Evolutionary conservation across 1,140 invertebrate species (phyloP).

Genomic region (Ips nitidus): DNA sequence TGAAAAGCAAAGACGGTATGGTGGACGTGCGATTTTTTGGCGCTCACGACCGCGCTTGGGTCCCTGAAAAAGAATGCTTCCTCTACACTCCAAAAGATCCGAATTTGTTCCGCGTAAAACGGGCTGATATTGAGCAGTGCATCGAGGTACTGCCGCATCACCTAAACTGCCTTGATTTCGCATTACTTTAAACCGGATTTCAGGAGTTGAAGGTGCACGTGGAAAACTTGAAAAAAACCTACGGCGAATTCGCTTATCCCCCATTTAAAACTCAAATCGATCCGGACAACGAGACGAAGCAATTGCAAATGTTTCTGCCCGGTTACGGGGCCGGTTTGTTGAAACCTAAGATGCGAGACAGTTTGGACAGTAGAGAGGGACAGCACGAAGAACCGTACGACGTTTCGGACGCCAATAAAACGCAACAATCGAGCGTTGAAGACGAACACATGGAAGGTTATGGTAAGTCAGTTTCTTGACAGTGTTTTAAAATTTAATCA

Average conservation of each 20-base stretch:
- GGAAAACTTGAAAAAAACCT: slow-evolving; percentile 68
- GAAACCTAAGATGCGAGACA: not conserved
- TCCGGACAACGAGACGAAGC: slow-evolving; percentile 63
- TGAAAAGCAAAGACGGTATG: slow-evolving; percentile 71
- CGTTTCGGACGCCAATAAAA: not conserved
- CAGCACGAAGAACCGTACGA: not conserved
- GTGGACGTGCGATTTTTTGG: slow-evolving; percentile 94
- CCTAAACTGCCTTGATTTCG: not conserved
- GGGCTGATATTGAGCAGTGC: slow-evolving; percentile 64
- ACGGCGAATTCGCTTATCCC: slow-evolving; percentile 78
- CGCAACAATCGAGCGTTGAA: slow-evolving; percentile 9
- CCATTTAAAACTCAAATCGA: slow-evolving; percentile 71
- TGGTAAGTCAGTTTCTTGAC: slow-evolving; percentile 24
- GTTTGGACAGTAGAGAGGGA: not conserved
- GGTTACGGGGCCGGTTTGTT: slow-evolving; percentile 51
- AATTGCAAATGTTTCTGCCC: slow-evolving; percentile 70
- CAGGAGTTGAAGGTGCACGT: slow-evolving; percentile 76
- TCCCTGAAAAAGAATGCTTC: slow-evolving; percentile 80
- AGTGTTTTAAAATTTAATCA: not conserved
- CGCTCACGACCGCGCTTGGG: slow-evolving; percentile 90
- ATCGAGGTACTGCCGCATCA: slow-evolving; percentile 52
- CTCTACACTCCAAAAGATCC: slow-evolving; percentile 74
- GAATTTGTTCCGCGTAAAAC: slow-evolving; percentile 61
- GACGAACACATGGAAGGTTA: slow-evolving; percentile 41
- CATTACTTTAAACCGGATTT: not conserved